phyloP scores from a whole-genome alignment of 1,140 invertebrate genomes.

The Helicorthomorpha holstii region DNA sequence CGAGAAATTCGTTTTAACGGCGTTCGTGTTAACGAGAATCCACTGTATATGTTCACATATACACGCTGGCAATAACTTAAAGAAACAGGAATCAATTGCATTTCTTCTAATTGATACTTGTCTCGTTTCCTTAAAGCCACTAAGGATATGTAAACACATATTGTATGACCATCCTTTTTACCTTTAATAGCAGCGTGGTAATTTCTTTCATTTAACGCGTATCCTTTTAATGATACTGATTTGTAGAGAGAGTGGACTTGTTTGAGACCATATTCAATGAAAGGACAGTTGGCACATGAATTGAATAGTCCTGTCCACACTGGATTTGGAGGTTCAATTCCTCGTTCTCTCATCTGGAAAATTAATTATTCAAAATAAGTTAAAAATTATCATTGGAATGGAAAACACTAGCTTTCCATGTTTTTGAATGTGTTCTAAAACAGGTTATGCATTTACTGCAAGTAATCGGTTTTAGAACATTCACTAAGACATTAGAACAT shows the following conservation, averaged over 20 bases:
- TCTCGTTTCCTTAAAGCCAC: too few relatives aligned
- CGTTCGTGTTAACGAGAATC: too few relatives aligned
- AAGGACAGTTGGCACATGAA: constrained; percentile 65
- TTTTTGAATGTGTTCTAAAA: too few relatives aligned
- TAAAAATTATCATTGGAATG: too few relatives aligned
- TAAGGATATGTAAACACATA: neutral
- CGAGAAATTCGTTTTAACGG: too few relatives aligned
- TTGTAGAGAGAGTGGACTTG: constrained; percentile 43
- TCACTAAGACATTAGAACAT: too few relatives aligned
- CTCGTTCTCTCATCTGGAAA: constrained; percentile 51
- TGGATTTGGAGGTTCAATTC: constrained; percentile 41
- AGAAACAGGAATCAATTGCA: neutral
- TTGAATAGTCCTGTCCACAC: constrained; percentile 73
- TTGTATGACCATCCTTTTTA: too few relatives aligned
- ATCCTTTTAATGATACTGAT: constrained; percentile 45
- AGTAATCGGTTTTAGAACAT: too few relatives aligned
- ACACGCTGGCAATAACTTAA: neutral
- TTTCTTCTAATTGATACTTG: neutral
- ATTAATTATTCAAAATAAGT: neutral
- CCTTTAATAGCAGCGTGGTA: constrained; percentile 76
- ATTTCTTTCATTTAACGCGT: constrained; percentile 51
- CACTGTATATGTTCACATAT: too few relatives aligned
- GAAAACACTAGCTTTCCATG: too few relatives aligned
- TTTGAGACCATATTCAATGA: constrained; percentile 37
- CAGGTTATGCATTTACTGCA: too few relatives aligned